These are phyloP conservation scores for Cryptoblepharus egeriae DNA, from an alignment of 2,797 vertebrate species.

Conservation along the genomic window DNA sequence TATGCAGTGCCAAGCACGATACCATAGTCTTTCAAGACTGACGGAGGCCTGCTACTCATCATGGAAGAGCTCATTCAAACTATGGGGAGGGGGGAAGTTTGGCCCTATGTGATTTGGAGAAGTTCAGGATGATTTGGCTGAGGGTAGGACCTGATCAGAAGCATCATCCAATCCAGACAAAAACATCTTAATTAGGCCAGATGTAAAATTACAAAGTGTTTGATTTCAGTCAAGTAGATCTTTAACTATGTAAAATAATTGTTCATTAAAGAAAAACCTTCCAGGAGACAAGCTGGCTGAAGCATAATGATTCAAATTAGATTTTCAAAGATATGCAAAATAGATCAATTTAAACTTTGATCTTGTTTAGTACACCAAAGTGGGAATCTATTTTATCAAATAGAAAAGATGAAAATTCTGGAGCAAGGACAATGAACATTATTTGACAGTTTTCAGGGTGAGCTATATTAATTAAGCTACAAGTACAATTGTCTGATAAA, in stretches of 20 bases:
- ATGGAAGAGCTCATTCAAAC: no score
- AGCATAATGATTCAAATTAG: slow-evolving; percentile 62
- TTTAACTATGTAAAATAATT: slow-evolving; percentile 50
- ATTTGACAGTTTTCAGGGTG: slow-evolving; percentile 42
- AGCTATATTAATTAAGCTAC: slow-evolving; percentile 46
- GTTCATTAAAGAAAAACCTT: slow-evolving; percentile 57
- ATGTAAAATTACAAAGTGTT: slow-evolving; percentile 46
- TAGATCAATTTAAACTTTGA: slow-evolving; percentile 61
- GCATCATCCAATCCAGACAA: no score
- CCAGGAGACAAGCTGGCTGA: slow-evolving; percentile 53
- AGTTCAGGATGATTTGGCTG: no score
- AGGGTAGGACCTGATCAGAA: no score
- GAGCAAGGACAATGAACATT: background rate
- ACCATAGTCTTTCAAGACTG: no score
- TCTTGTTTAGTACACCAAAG: slow-evolving; percentile 63
- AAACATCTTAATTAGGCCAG: slow-evolving; percentile 47
- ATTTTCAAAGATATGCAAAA: slow-evolving; percentile 61
- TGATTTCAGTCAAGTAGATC: slow-evolving; percentile 31
- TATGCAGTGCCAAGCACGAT: no score
- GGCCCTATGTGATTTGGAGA: no score
- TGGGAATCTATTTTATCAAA: slow-evolving; percentile 48
- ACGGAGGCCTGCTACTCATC: no score
- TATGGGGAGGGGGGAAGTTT: no score
- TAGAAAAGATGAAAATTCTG: slow-evolving; percentile 43
- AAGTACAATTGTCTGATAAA: slow-evolving; percentile 46